These are phyloP conservation scores for Jacana jacana DNA, from an alignment of 2,113 vertebrate species.

Conservation along the genomic window DNA sequence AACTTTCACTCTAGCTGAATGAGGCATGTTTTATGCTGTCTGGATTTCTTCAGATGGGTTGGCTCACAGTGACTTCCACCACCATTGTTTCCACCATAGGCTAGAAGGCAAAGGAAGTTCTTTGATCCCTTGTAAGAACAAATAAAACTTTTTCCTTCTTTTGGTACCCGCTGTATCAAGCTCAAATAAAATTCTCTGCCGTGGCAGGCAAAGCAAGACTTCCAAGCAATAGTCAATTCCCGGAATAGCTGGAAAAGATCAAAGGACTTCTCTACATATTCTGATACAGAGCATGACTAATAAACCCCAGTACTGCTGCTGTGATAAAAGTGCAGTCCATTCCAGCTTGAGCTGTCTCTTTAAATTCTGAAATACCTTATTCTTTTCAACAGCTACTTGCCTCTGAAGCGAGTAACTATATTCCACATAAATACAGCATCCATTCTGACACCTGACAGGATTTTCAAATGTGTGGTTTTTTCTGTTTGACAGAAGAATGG, in stretches of 20 bases:
- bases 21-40: not conserved
- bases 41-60: not conserved
- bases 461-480: not conserved
- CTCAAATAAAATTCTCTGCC: not conserved
- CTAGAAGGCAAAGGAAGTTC: conserved; percentile 10
- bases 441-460: not conserved
- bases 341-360: not conserved
- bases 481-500: not conserved
- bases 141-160: not conserved
- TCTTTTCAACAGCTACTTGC: not conserved
- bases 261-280: not conserved
- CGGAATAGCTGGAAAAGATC: not conserved
- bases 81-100: not conserved
- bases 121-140: not conserved
- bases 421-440: not conserved
- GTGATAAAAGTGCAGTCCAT: not conserved
- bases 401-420: not conserved
- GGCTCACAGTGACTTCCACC: not conserved
- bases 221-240: not conserved
- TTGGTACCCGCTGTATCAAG: not conserved
- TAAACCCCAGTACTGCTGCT: not conserved
- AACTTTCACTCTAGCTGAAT: not conserved
- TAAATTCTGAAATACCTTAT: not conserved
- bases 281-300: not conserved
- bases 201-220: not conserved